Conservation (phyloP, 2,113 vertebrate species). For the Leiothrix lutea region DNA sequence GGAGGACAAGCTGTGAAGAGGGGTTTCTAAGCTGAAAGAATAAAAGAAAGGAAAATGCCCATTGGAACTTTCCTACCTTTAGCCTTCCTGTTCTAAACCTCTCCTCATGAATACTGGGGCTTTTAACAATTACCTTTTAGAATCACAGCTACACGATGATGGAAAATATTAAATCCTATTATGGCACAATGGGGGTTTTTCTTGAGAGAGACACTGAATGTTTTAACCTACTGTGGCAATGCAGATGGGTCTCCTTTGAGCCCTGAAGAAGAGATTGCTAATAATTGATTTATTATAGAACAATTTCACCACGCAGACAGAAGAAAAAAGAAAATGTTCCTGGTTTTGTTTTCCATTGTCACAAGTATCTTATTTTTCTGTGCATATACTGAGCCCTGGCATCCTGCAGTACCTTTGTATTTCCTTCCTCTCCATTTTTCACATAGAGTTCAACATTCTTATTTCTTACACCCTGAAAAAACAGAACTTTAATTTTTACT, state of each 20-base stretch:
- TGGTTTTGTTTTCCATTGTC: not conserved
- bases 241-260: not conserved
- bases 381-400: not conserved
- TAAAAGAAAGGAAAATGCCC: not conserved
- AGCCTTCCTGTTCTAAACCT: not conserved
- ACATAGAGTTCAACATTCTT: not conserved
- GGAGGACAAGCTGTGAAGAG: not conserved
- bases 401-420: not conserved
- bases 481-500: not conserved
- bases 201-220: not conserved
- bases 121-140: not conserved
- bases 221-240: not conserved
- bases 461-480: not conserved
- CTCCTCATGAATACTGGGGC: accelerated
- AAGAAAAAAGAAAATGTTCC: not conserved
- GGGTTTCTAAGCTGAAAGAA: not conserved
- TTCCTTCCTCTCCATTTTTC: not conserved
- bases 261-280: not conserved
- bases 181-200: not conserved
- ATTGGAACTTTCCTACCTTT: not conserved
- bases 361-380: not conserved
- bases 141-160: not conserved
- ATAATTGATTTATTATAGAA: not conserved
- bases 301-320: not conserved
- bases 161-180: not conserved